Evolutionary conservation across 2,888 invertebrate genomes (phyloP), one percentile per base, ranked within the genome.

Genomic region (Gari tellinella): DNA sequence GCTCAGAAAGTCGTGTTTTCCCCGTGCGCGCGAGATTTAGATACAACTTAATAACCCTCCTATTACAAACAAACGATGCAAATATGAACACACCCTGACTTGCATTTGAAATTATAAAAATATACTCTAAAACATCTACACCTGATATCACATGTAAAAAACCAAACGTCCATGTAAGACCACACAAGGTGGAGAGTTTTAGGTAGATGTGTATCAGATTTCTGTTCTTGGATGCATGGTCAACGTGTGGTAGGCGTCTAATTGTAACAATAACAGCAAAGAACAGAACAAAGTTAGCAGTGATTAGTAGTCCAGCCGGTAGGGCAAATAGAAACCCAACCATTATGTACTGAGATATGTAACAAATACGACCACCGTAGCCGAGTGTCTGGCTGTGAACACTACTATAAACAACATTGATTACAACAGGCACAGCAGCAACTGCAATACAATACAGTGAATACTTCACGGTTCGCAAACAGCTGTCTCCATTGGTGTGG

Each of bases 171-270:
- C 57, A 57, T 8, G 57, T 57, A 1, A 57, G 31, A n/a, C 57
- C 57, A 17, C 45, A 45, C 19, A 57, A 26, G 12, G 26, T 45
- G 4, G 57, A 57, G 1, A 57, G 31, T 45, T 57, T 57, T n/a
- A 57, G 26, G 45, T 57, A 57, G 21, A 57, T 57, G n/a, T 31
- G 26, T 31, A 57, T 45, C 0, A 45, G 31, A 26, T 57, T 43
- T 26, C 57, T 17, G 26, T 57, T 43, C 25, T 26, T 43, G 26
- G 57, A 57, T 26, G 19, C 10, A 4, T 31, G 5, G 4, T 31
- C 31, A 10, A 25, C 31, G n/a, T 57, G 2, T 5, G 26, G 10
- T n/a, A 26, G 23, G 3, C 17, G 0, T n/a, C 57, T 17, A n/a
- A 57, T 57, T n/a, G 15, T 45, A 19, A 14, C n/a, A 43, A 45